Evolutionary conservation across 2,113 vertebrate genomes (phyloP).

Genomic region (Nerophis lumbriciformis): DNA sequence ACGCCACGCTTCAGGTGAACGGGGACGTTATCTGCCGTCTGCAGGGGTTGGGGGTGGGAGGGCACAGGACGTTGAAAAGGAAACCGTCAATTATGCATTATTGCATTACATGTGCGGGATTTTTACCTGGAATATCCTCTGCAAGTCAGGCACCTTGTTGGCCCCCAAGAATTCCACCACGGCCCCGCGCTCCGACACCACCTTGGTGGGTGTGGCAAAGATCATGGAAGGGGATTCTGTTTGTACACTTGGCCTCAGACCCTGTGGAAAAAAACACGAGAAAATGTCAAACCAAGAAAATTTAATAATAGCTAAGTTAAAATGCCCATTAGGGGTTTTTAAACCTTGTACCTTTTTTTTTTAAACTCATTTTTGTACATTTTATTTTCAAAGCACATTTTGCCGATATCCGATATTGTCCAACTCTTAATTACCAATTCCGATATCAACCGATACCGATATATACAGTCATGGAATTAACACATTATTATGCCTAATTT

Average conservation of each 20-base stretch:
- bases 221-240: slow-evolving; percentile 76
- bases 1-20: slow-evolving; percentile 86
- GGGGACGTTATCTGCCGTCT: slow-evolving; percentile 82
- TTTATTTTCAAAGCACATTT: too few relatives aligned
- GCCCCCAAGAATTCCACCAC: slow-evolving; percentile 63
- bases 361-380: too few relatives aligned
- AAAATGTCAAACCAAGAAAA: not conserved
- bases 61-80: not conserved
- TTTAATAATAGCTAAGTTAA: not conserved
- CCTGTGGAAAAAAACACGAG: slow-evolving; percentile 63
- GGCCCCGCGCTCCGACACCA: slow-evolving; percentile 61
- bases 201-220: slow-evolving; percentile 80
- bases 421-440: too few relatives aligned
- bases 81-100: not conserved
- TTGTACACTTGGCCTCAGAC: slow-evolving; percentile 74
- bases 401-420: too few relatives aligned
- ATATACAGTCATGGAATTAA: too few relatives aligned
- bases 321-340: too few relatives aligned
- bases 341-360: too few relatives aligned
- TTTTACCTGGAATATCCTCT: slow-evolving; percentile 83
- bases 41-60: not conserved
- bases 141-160: slow-evolving; percentile 84
- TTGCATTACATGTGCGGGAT: too few relatives aligned
- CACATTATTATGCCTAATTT: too few relatives aligned
- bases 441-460: too few relatives aligned